A percentile compares a stretch with the other conserved stretches of the same genome.
Evolutionary conservation across 2,888 invertebrate genomes (phyloP).

Genomic region (Andrena flavipes): DNA sequence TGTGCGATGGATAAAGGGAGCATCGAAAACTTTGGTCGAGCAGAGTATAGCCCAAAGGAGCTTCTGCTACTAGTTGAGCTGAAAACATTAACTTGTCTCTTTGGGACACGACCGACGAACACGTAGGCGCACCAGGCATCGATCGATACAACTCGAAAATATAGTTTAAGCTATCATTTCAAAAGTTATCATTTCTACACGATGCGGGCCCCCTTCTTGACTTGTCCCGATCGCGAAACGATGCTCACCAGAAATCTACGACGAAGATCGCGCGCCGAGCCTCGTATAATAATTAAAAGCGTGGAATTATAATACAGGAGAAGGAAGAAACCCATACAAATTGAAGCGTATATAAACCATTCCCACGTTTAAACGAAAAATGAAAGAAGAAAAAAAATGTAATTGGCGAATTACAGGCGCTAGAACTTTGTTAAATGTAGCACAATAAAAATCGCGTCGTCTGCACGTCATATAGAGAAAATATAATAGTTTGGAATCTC

Average conservation of each 20-base stretch:
- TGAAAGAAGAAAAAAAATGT: constrained; percentile 6
- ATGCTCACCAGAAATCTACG: not conserved
- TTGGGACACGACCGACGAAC: constrained; percentile 43
- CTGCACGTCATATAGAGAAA: constrained; percentile 46
- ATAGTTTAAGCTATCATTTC: constrained; percentile 26
- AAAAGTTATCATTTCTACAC: constrained; percentile 31
- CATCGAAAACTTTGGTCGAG: constrained; percentile 54
- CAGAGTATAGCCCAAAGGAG: constrained; percentile 55
- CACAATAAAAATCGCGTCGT: constrained; percentile 40
- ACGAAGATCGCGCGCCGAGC: not conserved
- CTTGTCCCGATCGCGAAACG: not conserved
- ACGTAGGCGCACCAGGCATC: constrained; percentile 41
- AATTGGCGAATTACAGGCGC: constrained; percentile 43
- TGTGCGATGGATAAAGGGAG: constrained; percentile 46
- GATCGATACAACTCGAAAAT: constrained; percentile 66
- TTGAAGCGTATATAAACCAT: constrained; percentile 45
- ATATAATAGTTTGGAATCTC: constrained; percentile 69
- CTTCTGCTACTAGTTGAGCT: constrained; percentile 67
- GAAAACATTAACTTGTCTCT: constrained; percentile 68
- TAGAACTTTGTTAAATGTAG: constrained; percentile 50
- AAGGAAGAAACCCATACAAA: constrained; percentile 31
- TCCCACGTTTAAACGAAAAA: constrained; percentile 27
- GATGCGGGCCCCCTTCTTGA: not conserved
- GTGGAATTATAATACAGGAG: constrained; percentile 19
- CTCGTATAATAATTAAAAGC: constrained; percentile 24